A percentile compares a stretch with the other conserved stretches of the same genome.
phyloP scores from a whole-genome alignment of 2,888 invertebrate species.

The Cabera pusaria region DNA sequence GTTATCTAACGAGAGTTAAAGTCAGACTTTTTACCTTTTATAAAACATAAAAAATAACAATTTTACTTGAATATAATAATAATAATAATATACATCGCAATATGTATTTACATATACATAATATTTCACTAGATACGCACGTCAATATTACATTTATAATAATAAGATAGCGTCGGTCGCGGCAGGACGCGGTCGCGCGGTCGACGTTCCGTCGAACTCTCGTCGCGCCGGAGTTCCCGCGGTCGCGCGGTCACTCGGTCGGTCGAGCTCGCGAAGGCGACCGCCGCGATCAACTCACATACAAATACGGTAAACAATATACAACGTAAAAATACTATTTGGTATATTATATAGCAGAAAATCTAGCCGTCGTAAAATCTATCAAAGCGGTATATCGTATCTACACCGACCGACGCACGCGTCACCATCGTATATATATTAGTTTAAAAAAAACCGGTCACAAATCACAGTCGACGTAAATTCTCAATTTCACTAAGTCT shows the following conservation, averaged over 20 bases:
- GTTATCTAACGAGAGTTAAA: slow-evolving; percentile 76
- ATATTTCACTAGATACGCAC: slow-evolving; percentile 74
- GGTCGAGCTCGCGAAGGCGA: slow-evolving; percentile 33
- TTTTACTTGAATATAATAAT: slow-evolving; percentile 76
- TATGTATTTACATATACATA: slow-evolving; percentile 82
- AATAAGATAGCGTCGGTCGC: slow-evolving; percentile 59
- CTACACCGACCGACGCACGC: slow-evolving; percentile 73
- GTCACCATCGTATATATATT: slow-evolving; percentile 69
- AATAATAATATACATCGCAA: slow-evolving; percentile 70
- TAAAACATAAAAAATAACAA: slow-evolving; percentile 71
- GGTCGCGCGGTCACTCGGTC: slow-evolving; percentile 26
- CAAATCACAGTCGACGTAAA: slow-evolving; percentile 83
- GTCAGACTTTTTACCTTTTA: slow-evolving; percentile 80
- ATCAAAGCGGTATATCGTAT: slow-evolving; percentile 72
- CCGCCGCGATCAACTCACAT: slow-evolving; percentile 49
- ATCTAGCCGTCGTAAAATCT: slow-evolving; percentile 79
- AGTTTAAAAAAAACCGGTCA: slow-evolving; percentile 80
- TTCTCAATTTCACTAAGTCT: slow-evolving; percentile 82
- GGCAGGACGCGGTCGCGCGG: slow-evolving; percentile 32
- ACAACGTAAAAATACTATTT: slow-evolving; percentile 83
- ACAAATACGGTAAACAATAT: slow-evolving; percentile 74
- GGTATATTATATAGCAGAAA: slow-evolving; percentile 80
- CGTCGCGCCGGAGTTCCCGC: slow-evolving; percentile 33
- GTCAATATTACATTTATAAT: slow-evolving; percentile 75
- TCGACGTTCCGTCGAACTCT: too few relatives aligned